A percentile compares a stretch with the other conserved stretches of the same genome.
Conservation (phyloP, 2,888 invertebrate species). For the Ptychoptera albimana region DNA sequence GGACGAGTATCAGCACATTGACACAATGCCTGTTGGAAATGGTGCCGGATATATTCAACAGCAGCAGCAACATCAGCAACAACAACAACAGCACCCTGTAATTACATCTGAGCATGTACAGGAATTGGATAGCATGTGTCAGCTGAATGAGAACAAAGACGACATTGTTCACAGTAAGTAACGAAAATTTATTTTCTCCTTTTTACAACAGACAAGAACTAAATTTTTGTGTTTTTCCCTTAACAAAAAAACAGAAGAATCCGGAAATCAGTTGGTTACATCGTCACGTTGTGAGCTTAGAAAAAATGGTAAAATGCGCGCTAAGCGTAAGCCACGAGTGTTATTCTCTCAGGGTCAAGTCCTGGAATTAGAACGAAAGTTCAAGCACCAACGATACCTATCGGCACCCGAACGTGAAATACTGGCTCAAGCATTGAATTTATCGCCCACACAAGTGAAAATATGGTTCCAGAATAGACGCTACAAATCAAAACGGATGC, state of each 20-base stretch:
- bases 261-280: constrained; percentile 34
- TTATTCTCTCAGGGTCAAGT: constrained; percentile 82
- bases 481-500: constrained; percentile 91
- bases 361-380: constrained; percentile 71
- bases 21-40: neutral
- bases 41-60: neutral
- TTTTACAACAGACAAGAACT: neutral
- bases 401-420: constrained; percentile 86
- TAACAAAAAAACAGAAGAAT: constrained; percentile 18
- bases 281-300: constrained; percentile 47
- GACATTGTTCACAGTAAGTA: constrained; percentile 9
- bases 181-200: neutral
- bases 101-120: constrained; percentile 17
- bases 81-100: constrained; percentile 7
- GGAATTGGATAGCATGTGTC: constrained; percentile 18
- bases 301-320: constrained; percentile 45
- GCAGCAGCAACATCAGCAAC: too few relatives aligned
- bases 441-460: constrained; percentile 81
- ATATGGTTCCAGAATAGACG: constrained; percentile 93
- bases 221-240: constrained; percentile 5
- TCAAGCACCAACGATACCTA: constrained; percentile 75
- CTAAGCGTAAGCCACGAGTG: constrained; percentile 79
- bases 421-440: constrained; percentile 59
- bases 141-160: constrained; percentile 9
- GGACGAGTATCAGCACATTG: too few relatives aligned